These are phyloP conservation scores for Drosophila fuyamai DNA, from an alignment of 1,140 invertebrate genomes.

Conservation along the genomic window DNA sequence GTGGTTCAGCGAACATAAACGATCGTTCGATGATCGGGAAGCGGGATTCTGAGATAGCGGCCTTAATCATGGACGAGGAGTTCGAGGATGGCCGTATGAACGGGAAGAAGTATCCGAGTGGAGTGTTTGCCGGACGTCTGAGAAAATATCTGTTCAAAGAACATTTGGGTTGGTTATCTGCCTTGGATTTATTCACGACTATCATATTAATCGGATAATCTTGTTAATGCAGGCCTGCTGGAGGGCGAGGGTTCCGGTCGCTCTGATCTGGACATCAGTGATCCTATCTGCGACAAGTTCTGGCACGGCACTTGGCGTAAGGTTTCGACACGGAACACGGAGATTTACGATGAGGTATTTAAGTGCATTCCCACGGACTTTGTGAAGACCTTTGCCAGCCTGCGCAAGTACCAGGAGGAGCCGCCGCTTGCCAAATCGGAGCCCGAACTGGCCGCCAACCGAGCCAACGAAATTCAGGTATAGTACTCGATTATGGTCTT, in stretches of 20 bases:
- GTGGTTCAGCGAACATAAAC: slow-evolving; percentile 99
- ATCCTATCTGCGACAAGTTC: slow-evolving; percentile 91
- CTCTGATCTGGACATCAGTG: slow-evolving; percentile 87
- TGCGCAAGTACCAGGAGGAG: slow-evolving; percentile 90
- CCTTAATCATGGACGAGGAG: slow-evolving; percentile 91
- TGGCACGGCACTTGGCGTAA: slow-evolving; percentile 93
- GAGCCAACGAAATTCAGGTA: slow-evolving; percentile 90
- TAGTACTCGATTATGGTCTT: neutral
- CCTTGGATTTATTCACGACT: too few relatives aligned
- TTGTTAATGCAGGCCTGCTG: slow-evolving; percentile 84
- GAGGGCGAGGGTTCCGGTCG: slow-evolving; percentile 85
- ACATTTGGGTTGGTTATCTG: slow-evolving; percentile 89
- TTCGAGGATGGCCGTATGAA: slow-evolving; percentile 93
- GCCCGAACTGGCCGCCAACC: slow-evolving; percentile 88
- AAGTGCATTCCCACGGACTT: slow-evolving; percentile 93
- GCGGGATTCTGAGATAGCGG: slow-evolving; percentile 97
- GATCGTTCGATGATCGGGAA: slow-evolving; percentile 96
- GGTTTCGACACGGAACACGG: slow-evolving; percentile 92
- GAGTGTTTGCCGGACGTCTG: slow-evolving; percentile 93
- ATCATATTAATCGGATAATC: neutral
- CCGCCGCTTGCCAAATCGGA: slow-evolving; percentile 88
- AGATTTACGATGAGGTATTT: slow-evolving; percentile 95
- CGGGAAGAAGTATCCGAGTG: slow-evolving; percentile 91
- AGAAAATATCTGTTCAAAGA: slow-evolving; percentile 95
- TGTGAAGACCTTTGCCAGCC: slow-evolving; percentile 90